Evolutionary conservation across 2,888 invertebrate species (phyloP), one percentile per base, ranked within the genome.

Genomic region (Myopa tessellatipennis): DNA sequence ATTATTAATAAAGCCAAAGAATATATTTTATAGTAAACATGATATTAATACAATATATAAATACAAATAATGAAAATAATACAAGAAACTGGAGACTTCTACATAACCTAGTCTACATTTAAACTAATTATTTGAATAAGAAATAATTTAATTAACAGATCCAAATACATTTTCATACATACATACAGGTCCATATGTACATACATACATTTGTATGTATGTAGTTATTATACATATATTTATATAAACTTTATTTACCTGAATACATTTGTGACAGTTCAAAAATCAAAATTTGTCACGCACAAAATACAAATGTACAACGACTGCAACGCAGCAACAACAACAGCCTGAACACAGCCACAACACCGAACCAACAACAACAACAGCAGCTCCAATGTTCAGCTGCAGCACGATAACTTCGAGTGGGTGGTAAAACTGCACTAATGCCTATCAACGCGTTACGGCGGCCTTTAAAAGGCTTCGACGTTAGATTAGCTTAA

Each of bases 191-290:
- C n/a, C n/a, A n/a, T n/a, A n/a, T n/a, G n/a, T n/a, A n/a, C n/a
- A n/a, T n/a, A n/a, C n/a, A n/a, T n/a, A n/a, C n/a, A n/a, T n/a
- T n/a, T n/a, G n/a, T n/a, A n/a, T n/a, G n/a, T n/a, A n/a, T n/a
- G 40, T 7, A 55, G 55, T 14, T 10, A 4, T 14, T 55, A 55
- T 55, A 55, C 6, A n/a, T 55, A n/a, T 55, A 16, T 10, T 55
- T 16, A 55, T 8, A 55, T 55, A n/a, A 55, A 55, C 14, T 55
- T 5, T 65, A 16, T 65, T 65, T 65, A 65, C 65, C 65, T 65
- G 65, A 14, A 65, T 38, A 7, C 65, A 65, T 65, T 65, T 14
- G 36, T 65, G 65, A 38, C 16, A 8, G 16, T 38, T 36, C 26
- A 16, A 38, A 36, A 65, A 34, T 65, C 6, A 65, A 65, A 38